Conservation (phyloP, 2,113 vertebrate genomes). For the Isichthys henryi region DNA sequence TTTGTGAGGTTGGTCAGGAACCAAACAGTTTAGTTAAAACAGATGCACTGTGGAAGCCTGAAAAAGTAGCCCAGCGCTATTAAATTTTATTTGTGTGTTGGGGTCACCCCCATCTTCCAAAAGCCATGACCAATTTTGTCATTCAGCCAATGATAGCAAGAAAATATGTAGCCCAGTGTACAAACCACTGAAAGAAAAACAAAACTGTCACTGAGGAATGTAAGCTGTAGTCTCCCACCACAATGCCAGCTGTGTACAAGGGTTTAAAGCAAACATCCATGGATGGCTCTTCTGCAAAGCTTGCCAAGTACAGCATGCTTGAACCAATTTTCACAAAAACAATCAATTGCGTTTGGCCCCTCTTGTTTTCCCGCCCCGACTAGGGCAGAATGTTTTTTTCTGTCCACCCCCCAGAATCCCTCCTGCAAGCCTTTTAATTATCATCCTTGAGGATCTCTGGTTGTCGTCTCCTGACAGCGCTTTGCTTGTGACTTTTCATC, state of each 20-base stretch:
- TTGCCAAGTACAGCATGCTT: background rate
- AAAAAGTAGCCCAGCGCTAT: background rate
- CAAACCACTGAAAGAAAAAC: background rate
- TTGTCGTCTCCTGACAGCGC: background rate
- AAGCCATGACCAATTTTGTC: background rate
- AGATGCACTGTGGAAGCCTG: background rate
- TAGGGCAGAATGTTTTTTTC: background rate
- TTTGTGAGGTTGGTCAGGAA: background rate
- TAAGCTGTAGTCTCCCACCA: background rate
- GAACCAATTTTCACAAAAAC: background rate
- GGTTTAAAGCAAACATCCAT: background rate
- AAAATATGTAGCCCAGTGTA: background rate
- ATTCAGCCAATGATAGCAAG: background rate
- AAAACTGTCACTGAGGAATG: background rate
- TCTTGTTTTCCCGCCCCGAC: background rate
- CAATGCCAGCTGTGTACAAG: background rate
- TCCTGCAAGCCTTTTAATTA: background rate
- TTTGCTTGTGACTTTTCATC: background rate
- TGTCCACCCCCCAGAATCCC: background rate
- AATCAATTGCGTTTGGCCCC: background rate
- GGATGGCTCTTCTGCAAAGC: background rate
- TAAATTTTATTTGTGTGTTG: background rate
- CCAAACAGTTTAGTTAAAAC: background rate
- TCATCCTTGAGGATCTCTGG: background rate
- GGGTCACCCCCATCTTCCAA: background rate